Evolutionary conservation across 2,113 vertebrate species (phyloP).

Genomic region (Gopherus flavomarginatus): DNA sequence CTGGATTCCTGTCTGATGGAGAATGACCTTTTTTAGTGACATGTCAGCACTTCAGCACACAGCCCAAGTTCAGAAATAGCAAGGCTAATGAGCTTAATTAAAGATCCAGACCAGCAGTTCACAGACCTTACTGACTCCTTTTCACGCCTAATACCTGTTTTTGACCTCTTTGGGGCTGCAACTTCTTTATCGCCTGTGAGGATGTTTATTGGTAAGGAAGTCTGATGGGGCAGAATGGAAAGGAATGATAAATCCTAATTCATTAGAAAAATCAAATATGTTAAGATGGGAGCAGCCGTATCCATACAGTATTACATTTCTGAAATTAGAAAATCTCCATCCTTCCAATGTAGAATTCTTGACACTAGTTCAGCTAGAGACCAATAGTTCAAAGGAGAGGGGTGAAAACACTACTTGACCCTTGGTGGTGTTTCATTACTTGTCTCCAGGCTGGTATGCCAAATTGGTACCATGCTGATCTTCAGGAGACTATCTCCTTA

Average conservation of each 20-base stretch:
- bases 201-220: background rate
- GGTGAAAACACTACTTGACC: background rate
- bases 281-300: background rate
- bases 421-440: background rate
- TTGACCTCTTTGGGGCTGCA: background rate
- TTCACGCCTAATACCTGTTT: background rate
- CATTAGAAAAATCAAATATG: background rate
- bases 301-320: background rate
- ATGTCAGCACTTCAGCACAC: background rate
- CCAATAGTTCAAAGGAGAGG: background rate
- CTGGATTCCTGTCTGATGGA: background rate
- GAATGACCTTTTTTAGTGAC: background rate
- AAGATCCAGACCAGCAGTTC: background rate
- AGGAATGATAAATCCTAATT: background rate
- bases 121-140: background rate
- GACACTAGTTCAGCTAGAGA: background rate
- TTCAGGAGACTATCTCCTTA: background rate
- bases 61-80: background rate
- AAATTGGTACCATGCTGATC: background rate
- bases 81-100: background rate
- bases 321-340: background rate
- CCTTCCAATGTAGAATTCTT: rapidly evolving
- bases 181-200: background rate
- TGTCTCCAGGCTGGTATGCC: background rate
- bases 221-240: background rate